Evolutionary conservation across 2,113 vertebrate genomes (phyloP), one percentile per base, ranked within the genome.

Genomic region (Pteruthius melanotis): DNA sequence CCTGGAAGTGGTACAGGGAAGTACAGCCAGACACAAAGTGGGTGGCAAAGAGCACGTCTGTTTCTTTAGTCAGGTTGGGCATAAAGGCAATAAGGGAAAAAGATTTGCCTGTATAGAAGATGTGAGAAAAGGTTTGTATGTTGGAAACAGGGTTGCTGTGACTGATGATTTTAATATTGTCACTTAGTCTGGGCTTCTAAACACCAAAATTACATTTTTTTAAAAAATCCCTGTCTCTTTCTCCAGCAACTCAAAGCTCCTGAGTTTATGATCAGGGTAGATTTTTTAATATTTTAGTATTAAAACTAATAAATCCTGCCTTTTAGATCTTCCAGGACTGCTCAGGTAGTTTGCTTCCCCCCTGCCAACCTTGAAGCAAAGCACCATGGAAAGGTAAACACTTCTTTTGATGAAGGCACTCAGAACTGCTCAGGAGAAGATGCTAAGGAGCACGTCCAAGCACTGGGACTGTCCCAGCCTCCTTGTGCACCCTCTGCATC

Each of bases 131-230:
- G 31, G 44, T 75, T 83, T 68, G 16, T 90, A 3, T 81, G 60
- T 70, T 82, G 53, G 77, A 89, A 79, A 57, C 39, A 59, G 68
- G 44, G 57, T 72, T 87, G 60, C 45, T 95, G 80, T 97, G 93
- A 96, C 71, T 92, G 93, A 94, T 97, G 76, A 87, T 90, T 96
- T 95, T 96, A 97, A 96, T 96, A 92, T 87, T 89, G 40, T 50
- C 57, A 69, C 86, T 93, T 89, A 65, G 35, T 93, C 44, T 8
- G 8, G 37, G 40, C 47, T 89, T 92, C 53, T 87, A 68, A 93
- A 81, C 61, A 83, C 79, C 31, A 81, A 83, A 95, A 93, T 89
- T 90, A 45, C 18, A 12, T 78, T 93, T 3, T 77, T 86, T 0
- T 1, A 18, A 57, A 64, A 76, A 53, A 28, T 16, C 22, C 9